These are phyloP conservation scores for Scylla paramamosain DNA, from an alignment of 1,140 invertebrate species.

Conservation along the genomic window DNA sequence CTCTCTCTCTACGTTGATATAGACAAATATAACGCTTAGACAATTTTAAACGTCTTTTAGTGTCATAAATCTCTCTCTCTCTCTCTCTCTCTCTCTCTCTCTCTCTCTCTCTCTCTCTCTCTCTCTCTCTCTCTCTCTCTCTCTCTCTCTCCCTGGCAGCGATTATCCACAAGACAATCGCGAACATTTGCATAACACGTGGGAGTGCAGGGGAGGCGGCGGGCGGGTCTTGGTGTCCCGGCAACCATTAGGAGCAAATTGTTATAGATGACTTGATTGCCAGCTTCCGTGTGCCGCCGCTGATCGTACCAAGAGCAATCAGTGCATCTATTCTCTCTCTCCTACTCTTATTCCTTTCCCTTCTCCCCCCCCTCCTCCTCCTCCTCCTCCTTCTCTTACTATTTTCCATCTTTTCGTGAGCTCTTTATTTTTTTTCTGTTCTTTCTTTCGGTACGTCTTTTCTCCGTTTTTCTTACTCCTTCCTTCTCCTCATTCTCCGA, in stretches of 20 bases:
- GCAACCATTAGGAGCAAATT: background rate
- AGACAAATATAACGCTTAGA: no score
- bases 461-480: no score
- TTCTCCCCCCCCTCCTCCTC: background rate
- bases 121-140: background rate
- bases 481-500: background rate
- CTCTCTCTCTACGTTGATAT: conserved; percentile 40
- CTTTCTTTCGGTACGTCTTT: background rate
- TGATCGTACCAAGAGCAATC: background rate
- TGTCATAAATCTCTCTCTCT: conserved; percentile 28
- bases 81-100: conserved; percentile 26
- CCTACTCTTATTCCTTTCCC: no score
- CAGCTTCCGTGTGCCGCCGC: background rate
- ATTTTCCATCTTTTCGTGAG: background rate
- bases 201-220: background rate
- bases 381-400: background rate
- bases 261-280: conserved; percentile 39
- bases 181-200: background rate
- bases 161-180: background rate
- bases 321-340: background rate
- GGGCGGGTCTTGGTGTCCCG: background rate
- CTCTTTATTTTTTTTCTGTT: no score
- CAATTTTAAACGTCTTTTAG: no score
- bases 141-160: background rate
- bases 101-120: conserved; percentile 29